phyloP scores from a whole-genome alignment of 2,888 invertebrate species.

The Caenorhabditis imperialis region DNA sequence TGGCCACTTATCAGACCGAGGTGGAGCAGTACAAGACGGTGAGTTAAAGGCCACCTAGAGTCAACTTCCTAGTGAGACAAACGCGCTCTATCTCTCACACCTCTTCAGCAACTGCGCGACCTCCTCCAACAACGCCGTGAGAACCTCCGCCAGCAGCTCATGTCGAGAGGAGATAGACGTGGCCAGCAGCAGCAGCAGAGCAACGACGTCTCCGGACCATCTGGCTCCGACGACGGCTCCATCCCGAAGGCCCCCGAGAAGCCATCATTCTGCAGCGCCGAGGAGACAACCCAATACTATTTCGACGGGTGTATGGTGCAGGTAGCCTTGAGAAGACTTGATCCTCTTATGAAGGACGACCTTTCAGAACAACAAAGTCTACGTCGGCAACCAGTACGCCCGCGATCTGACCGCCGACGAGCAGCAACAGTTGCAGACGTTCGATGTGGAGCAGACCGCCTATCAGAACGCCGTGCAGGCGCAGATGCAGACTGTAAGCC shows the following conservation, averaged over 20 bases:
- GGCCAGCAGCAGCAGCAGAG: slow-evolving; percentile 39
- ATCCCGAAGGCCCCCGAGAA: slow-evolving; percentile 67
- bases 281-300: slow-evolving; percentile 76
- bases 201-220: slow-evolving; percentile 34
- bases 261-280: slow-evolving; percentile 75
- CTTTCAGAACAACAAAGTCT: slow-evolving; percentile 74
- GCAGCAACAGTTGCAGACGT: slow-evolving; percentile 67
- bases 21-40: slow-evolving; percentile 69
- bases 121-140: slow-evolving; percentile 51
- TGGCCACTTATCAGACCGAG: slow-evolving; percentile 62
- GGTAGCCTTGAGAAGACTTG: no score
- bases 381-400: slow-evolving; percentile 73
- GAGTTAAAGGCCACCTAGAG: not conserved
- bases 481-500: slow-evolving; percentile 62
- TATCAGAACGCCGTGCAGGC: slow-evolving; percentile 69
- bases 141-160: slow-evolving; percentile 37
- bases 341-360: slow-evolving; percentile 25
- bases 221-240: slow-evolving; percentile 17
- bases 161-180: slow-evolving; percentile 12
- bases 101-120: slow-evolving; percentile 51
- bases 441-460: slow-evolving; percentile 70
- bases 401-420: slow-evolving; percentile 72
- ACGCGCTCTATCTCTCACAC: no score
- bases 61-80: slow-evolving; percentile 1
- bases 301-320: slow-evolving; percentile 76